These are phyloP conservation scores for Orthosia gothica DNA, from an alignment of 2,888 invertebrate genomes.

Conservation along the genomic window DNA sequence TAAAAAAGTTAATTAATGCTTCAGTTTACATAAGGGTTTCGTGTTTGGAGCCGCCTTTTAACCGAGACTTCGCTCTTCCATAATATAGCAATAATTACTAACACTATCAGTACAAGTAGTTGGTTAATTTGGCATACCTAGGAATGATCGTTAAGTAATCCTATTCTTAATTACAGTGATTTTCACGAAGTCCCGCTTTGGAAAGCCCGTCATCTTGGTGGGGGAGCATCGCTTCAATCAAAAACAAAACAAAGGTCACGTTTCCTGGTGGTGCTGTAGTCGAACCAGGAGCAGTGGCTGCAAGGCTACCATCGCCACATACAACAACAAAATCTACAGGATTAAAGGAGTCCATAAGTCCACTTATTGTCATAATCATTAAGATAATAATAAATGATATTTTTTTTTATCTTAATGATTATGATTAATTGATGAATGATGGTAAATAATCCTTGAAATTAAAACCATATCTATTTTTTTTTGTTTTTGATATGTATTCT, in stretches of 20 bases:
- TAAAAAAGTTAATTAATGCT: too few species aligned
- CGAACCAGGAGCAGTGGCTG: constrained; percentile 68
- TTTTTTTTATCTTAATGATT: too few species aligned
- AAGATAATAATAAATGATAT: not conserved
- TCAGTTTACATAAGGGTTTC: too few species aligned
- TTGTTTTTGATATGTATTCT: too few species aligned
- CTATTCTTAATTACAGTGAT: constrained; percentile 62
- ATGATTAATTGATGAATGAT: too few species aligned
- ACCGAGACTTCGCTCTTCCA: too few species aligned
- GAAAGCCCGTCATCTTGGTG: constrained; percentile 71
- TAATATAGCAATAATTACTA: too few species aligned
- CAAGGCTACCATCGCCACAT: constrained; percentile 66
- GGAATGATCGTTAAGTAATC: constrained; percentile 1
- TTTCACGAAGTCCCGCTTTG: constrained; percentile 68
- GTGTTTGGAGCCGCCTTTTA: too few species aligned
- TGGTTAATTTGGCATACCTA: too few species aligned
- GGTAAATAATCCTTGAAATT: too few species aligned
- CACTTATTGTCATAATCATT: too few species aligned
- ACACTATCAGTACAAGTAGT: not conserved
- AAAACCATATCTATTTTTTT: too few species aligned
- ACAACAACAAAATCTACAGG: constrained; percentile 6
- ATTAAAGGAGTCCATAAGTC: constrained; percentile 40
- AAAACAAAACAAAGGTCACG: constrained; percentile 45
- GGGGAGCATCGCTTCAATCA: constrained; percentile 64
- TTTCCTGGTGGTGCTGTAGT: constrained; percentile 71